Percentiles rank a stretch among this genome's conserved stretches.
Conservation (phyloP, 1,140 invertebrate species). For the Acromyrmex heyeri region DNA sequence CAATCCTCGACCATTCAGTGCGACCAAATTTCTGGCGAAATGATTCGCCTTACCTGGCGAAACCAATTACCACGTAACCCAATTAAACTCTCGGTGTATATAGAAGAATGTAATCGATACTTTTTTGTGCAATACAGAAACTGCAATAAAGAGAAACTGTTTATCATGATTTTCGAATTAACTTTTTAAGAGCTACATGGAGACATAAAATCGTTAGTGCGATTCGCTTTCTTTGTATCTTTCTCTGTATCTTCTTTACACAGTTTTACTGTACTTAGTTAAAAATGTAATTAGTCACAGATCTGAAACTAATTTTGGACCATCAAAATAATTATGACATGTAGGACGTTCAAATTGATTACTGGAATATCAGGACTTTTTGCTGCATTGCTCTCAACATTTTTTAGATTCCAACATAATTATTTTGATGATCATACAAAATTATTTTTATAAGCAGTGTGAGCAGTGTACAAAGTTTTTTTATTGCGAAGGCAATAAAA, state of each 20-base stretch:
- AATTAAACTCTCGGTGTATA: neutral
- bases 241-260: neutral
- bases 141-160: neutral
- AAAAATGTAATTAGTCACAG: too few species aligned
- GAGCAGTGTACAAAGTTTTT: too few species aligned
- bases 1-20: constrained; percentile 21
- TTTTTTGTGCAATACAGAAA: neutral
- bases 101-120: neutral
- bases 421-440: too few species aligned
- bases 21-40: constrained; percentile 57
- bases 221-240: neutral
- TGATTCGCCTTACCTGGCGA: constrained; percentile 61
- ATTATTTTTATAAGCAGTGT: too few species aligned
- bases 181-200: neutral
- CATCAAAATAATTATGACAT: too few species aligned
- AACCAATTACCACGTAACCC: constrained; percentile 69
- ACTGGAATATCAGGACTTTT: too few species aligned
- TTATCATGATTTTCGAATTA: neutral
- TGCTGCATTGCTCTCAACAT: too few species aligned
- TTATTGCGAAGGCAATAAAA: too few species aligned
- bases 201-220: neutral
- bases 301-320: too few species aligned
- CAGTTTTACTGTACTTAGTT: too few species aligned
- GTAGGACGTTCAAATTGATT: too few species aligned
- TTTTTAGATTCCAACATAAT: too few species aligned